These are phyloP conservation scores for Orius laevigatus DNA, from an alignment of 1,140 invertebrate species.

Conservation along the genomic window DNA sequence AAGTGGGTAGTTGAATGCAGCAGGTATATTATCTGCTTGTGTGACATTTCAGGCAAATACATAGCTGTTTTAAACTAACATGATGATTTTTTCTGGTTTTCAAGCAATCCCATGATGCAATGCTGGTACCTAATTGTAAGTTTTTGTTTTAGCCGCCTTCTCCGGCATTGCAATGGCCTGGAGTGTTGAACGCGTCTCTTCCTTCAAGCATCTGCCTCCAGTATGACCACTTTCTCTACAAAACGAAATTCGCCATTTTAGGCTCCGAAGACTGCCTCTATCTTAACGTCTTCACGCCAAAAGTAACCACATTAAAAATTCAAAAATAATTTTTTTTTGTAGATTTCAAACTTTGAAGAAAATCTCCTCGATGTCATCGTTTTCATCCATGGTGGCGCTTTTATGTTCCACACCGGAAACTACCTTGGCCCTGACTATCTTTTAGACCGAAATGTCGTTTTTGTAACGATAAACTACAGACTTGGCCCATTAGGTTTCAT, in stretches of 20 bases:
- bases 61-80: too few relatives aligned
- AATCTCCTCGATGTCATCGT: background rate
- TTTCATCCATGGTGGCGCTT: conserved; percentile 41
- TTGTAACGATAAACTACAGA: conserved; percentile 43
- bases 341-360: background rate
- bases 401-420: conserved; percentile 27
- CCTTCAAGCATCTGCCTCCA: conserved; percentile 13
- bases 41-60: too few relatives aligned
- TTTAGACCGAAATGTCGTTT: conserved; percentile 35
- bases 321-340: conserved; percentile 17
- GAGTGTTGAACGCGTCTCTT: conserved; percentile 17
- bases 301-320: conserved; percentile 18
- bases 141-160: too few relatives aligned
- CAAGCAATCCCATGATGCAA: too few relatives aligned
- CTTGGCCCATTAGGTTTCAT: conserved; percentile 29
- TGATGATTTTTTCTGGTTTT: too few relatives aligned
- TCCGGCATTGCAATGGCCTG: too few relatives aligned
- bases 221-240: conserved; percentile 11
- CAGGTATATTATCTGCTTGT: too few relatives aligned
- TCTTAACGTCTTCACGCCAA: too few relatives aligned
- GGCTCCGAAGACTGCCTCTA: conserved; percentile 13
- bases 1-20: too few relatives aligned
- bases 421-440: conserved; percentile 30
- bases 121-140: too few relatives aligned
- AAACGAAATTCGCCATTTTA: background rate